These are phyloP conservation scores for Sebastes melanostomus DNA, from an alignment of 2,797 vertebrate genomes.

Conservation along the genomic window DNA sequence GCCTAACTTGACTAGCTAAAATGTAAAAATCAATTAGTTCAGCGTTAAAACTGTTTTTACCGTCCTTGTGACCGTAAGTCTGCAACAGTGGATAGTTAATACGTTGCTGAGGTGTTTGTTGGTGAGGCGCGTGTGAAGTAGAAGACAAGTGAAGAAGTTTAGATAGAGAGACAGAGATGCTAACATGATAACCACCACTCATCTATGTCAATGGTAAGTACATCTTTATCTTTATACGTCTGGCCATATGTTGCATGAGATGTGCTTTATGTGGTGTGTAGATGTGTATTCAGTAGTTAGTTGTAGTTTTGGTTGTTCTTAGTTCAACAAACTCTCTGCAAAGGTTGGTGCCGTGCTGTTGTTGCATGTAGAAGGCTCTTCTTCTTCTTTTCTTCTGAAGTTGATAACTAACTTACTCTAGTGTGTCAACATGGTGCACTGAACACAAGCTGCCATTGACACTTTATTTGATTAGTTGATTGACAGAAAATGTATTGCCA, in stretches of 20 bases:
- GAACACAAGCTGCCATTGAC: background rate
- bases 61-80: background rate
- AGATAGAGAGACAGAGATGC: background rate
- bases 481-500: background rate
- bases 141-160: background rate
- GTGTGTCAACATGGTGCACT: background rate
- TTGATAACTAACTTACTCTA: background rate
- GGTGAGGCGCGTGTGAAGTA: background rate
- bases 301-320: background rate
- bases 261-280: background rate
- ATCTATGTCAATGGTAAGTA: background rate
- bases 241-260: background rate
- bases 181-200: background rate
- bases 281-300: background rate
- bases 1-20: too few species aligned
- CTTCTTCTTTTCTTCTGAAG: too few species aligned
- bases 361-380: background rate
- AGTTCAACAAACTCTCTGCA: background rate
- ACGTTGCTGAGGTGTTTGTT: too few species aligned
- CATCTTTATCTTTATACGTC: background rate
- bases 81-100: background rate
- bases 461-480: background rate
- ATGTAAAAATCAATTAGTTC: background rate
- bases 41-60: background rate
- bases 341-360: background rate